Evolutionary conservation across 2,888 invertebrate species (phyloP), one percentile per base, ranked within the genome.

Genomic region (Microctonus brassicae): DNA sequence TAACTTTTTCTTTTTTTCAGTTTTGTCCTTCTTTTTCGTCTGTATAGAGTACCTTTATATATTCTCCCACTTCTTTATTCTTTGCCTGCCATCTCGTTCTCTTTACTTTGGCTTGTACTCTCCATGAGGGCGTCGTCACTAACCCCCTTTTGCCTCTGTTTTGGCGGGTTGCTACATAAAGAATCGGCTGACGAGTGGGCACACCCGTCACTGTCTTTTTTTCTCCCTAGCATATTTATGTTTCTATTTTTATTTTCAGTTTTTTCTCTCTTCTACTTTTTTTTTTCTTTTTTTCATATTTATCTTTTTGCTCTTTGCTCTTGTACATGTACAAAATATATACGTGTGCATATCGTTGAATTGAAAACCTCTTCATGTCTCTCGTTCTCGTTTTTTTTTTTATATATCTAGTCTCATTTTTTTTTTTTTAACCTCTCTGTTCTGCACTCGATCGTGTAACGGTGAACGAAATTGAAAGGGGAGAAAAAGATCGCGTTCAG

Each of bases 151-250:
- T 60, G 24, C 39, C 61, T 66, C 36, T 42, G 47, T 73, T 70
- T 73, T 67, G 67, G 55, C 67, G 42, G 67, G 34, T 26, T 17
- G 42, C 17, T 24, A 29, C 58, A 36, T 66, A 71, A 61, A 70
- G 58, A 70, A 70, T 65, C 52, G 58, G 63, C 62, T 73, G 73
- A 73, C 69, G 70, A 73, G 66, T 57, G 65, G 55, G 47, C 39
- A 24, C 61, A 34, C 13, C 47, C n/a, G 33, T 53, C 52, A 11
- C 47, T 2, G 33, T 17, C 22, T 24, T 0, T 36, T n/a, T 3
- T 24, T 63, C 47, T 29, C n/a, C 17, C 26, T 26, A 7, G 17
- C n/a, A n/a, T 42, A n/a, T 17, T 2, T 17, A n/a, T 17, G 42
- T 42, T 1, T 42, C 11, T 29, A n/a, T 42, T 52, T 39, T 13